phyloP scores from a whole-genome alignment of 2,888 invertebrate species.

The Ophion costatus region DNA sequence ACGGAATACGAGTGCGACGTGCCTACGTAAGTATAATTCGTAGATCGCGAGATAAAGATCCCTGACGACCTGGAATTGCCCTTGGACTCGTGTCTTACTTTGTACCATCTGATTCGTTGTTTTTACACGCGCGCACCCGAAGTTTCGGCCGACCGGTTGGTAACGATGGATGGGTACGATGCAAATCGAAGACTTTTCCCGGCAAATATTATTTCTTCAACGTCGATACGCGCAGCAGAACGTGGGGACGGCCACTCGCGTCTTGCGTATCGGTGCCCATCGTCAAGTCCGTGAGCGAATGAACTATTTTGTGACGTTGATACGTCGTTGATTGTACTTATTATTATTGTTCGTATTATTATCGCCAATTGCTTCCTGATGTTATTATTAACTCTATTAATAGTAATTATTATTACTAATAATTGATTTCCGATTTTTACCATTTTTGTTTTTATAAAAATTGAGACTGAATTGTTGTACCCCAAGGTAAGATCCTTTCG shows the following conservation, averaged over 20 bases:
- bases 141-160: constrained; percentile 71
- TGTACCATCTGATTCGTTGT: constrained; percentile 1
- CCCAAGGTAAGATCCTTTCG: too few relatives aligned
- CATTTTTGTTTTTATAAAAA: too few relatives aligned
- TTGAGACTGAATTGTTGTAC: too few relatives aligned
- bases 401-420: too few relatives aligned
- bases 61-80: constrained; percentile 3
- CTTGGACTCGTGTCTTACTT: constrained; percentile 2
- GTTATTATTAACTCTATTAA: too few relatives aligned
- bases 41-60: not conserved
- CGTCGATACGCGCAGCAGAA: constrained; percentile 63
- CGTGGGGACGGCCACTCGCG: constrained; percentile 71
- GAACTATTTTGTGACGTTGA: not conserved
- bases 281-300: constrained; percentile 52
- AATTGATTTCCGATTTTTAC: too few relatives aligned
- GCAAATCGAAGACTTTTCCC: constrained; percentile 70
- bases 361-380: too few relatives aligned
- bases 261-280: constrained; percentile 61
- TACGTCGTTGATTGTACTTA: too few relatives aligned
- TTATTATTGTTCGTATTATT: too few relatives aligned
- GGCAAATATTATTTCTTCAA: constrained; percentile 70
- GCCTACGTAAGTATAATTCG: constrained; percentile 46
- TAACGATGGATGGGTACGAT: constrained; percentile 74
- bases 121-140: not conserved
- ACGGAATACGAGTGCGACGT: constrained; percentile 1